Evolutionary conservation across 2,113 vertebrate species (phyloP).

Genomic region (Albula goreensis): DNA sequence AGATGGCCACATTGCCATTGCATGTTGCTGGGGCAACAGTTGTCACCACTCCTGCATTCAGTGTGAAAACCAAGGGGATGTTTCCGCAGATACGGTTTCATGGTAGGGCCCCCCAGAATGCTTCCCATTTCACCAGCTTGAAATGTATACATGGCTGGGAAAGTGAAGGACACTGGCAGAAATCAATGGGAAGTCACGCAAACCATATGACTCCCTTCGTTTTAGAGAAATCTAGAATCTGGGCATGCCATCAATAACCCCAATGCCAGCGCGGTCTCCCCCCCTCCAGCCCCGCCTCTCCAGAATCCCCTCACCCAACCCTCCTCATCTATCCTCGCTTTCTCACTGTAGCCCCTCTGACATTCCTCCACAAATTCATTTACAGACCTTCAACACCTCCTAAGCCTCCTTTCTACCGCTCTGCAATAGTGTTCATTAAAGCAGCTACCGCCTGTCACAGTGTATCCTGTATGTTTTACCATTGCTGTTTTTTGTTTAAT

Average conservation of each 20-base stretch:
- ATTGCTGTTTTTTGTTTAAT: not conserved
- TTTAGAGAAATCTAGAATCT: slow-evolving; percentile 18
- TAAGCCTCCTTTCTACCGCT: not conserved
- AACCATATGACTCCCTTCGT: slow-evolving; percentile 28
- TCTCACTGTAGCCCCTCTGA: slow-evolving; percentile 27
- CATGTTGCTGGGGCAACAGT: slow-evolving; percentile 26
- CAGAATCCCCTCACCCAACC: not conserved
- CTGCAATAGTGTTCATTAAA: not conserved
- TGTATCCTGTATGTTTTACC: slow-evolving; percentile 23
- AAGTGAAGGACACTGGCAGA: slow-evolving; percentile 30
- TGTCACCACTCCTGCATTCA: slow-evolving; percentile 35
- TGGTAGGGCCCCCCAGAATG: slow-evolving; percentile 3
- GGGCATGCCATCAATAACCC: slow-evolving; percentile 16
- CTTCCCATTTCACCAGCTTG: slow-evolving; percentile 34
- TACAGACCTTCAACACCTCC: not conserved
- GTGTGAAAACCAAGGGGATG: slow-evolving; percentile 28
- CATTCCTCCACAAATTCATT: slow-evolving; percentile 12
- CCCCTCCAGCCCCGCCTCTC: not conserved
- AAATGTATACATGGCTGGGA: slow-evolving; percentile 18
- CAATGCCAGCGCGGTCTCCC: not conserved
- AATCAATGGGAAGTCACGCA: slow-evolving; percentile 29
- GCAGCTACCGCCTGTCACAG: slow-evolving; percentile 13
- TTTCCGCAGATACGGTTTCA: slow-evolving; percentile 38
- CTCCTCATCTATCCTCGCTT: slow-evolving; percentile 28
- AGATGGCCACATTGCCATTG: slow-evolving; percentile 11